Base-by-base conservation (phyloP, 1,140 invertebrate genomes). In the Cataglyphis hispanica region DNA sequence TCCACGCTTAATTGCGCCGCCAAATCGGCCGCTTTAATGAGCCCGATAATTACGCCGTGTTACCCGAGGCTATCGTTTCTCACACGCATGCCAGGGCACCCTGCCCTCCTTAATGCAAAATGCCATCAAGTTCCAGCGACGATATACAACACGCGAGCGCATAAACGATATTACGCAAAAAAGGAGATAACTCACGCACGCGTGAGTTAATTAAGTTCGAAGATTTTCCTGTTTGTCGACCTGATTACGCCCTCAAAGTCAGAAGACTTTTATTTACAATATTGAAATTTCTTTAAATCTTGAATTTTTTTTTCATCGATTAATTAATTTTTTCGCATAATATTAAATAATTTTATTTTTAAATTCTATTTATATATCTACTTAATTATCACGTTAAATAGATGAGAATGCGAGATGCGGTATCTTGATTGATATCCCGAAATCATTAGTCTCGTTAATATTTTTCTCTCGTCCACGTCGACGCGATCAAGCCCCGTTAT, bases 1-100 rank as follows among this genome's bases (percentile, higher is more conserved):
- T 83, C 67, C 37, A 16, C 53, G 37, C 53, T 61, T 72, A 83
- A 83, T 72, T 83, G 53, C 78, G 75, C 60, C 64, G 46, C 67
- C 53, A 66, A 74, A 72, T 74, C 67, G 67, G 34, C n/a, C 78
- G 53, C 19, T 46, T 74, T 72, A 83, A 61, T 53, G 78, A 43
- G 67, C 64, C 50, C 13, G 75, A 78, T 78, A 78, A 78, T 78
- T 78, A 78, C 75, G 60, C 75, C 19, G 16, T 34, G 3, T 13
- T 13, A n/a, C 60, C 60, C 40, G 60, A 58, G 58, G 60, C 40
- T 78, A 34, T 78, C 40, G 60, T 61, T 78, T 66, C 46, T 66
- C 34, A 66, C 60, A 66, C 75, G 58, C 60, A 64, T 34, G n/a
- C 60, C 40, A 27, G 31, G 16, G 19, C 60, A 19, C n/a, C n/a